Percentiles rank a stretch among this genome's conserved stretches.
These are phyloP conservation scores for Nannoperca australis DNA, from an alignment of 2,797 vertebrate genomes.

Conservation along the genomic window DNA sequence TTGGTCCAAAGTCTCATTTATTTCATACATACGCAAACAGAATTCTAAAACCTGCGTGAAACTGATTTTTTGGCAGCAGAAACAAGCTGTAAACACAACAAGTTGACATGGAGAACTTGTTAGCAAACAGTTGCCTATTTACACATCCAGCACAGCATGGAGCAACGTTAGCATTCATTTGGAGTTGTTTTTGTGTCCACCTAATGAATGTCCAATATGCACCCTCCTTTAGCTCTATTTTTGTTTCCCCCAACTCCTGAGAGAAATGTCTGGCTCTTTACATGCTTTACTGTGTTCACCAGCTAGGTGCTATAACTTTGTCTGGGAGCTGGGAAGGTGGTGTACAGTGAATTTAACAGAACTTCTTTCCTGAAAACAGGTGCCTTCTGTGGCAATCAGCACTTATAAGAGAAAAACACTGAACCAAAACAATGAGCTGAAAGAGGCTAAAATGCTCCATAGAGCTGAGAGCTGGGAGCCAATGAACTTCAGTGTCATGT, in stretches of 20 bases:
- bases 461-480: not conserved
- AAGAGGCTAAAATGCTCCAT: not conserved
- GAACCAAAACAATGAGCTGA: constrained; percentile 7
- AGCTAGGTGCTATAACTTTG: not conserved
- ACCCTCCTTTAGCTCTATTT: not conserved
- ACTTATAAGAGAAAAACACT: not conserved
- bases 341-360: not conserved
- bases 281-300: not conserved
- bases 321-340: not conserved
- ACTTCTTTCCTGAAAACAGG: too few species aligned
- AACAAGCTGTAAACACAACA: not conserved
- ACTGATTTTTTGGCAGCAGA: not conserved
- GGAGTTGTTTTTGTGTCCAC: not conserved
- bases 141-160: not conserved
- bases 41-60: not conserved
- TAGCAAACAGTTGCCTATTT: not conserved
- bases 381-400: constrained; percentile 1
- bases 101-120: not conserved
- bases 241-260: not conserved
- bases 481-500: not conserved
- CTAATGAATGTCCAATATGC: not conserved
- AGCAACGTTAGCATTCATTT: not conserved
- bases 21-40: not conserved
- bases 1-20: not conserved
- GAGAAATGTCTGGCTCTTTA: not conserved